Conservation (phyloP, 2,888 invertebrate genomes). For the Leptarthrus brevirostris region DNA sequence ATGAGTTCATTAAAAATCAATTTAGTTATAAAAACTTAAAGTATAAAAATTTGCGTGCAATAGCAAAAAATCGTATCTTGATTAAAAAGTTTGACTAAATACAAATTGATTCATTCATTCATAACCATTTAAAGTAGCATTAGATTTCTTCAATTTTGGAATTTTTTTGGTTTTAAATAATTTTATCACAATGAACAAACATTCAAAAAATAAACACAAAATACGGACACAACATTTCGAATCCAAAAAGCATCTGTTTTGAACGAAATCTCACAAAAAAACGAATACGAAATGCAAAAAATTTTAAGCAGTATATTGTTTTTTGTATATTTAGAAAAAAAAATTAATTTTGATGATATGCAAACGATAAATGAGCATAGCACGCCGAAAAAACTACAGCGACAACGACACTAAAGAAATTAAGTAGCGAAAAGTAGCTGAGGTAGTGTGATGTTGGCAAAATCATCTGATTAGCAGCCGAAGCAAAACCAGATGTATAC, state of each 20-base stretch:
- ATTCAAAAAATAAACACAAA: not conserved
- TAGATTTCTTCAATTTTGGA: too few species aligned
- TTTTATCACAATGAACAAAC: too few species aligned
- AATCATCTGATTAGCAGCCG: constrained; percentile 59
- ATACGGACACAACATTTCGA: not conserved
- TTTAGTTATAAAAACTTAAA: too few species aligned
- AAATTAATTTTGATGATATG: constrained; percentile 20
- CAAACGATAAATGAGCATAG: constrained; percentile 40
- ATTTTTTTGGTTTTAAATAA: too few species aligned
- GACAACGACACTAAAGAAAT: constrained; percentile 62
- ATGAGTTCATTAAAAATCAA: too few species aligned
- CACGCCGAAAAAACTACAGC: constrained; percentile 49
- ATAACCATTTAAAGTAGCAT: too few species aligned
- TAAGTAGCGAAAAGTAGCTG: constrained; percentile 55
- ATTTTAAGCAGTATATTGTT: not conserved
- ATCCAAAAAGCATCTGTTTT: not conserved
- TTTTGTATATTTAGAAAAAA: not conserved
- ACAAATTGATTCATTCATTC: too few species aligned
- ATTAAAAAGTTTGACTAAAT: too few species aligned
- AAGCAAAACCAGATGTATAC: constrained; percentile 67
- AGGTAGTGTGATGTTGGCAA: constrained; percentile 46
- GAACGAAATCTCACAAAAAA: not conserved
- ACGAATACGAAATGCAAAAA: constrained; percentile 4
- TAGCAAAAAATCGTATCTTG: too few species aligned
- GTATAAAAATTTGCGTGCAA: too few species aligned